These are phyloP conservation scores for Lucilia cuprina DNA, from an alignment of 1,140 invertebrate species.

Conservation along the genomic window DNA sequence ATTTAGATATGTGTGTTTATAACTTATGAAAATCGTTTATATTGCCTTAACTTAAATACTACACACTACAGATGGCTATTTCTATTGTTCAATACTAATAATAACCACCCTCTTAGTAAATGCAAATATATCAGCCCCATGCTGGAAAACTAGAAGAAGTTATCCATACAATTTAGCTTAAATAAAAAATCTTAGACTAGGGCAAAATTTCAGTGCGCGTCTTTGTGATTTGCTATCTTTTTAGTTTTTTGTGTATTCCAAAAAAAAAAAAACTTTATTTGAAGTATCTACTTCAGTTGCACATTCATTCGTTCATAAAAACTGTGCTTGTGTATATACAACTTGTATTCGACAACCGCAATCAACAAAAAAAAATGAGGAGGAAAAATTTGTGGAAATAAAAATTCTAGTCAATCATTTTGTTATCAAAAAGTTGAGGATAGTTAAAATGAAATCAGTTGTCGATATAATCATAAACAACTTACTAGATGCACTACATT, in stretches of 20 bases:
- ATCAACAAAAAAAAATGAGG: too few species aligned
- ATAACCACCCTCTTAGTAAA: background rate
- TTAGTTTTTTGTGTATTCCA: background rate
- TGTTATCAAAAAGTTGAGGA: background rate
- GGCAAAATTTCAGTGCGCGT: background rate
- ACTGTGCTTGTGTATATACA: background rate
- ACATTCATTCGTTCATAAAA: background rate
- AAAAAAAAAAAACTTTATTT: background rate
- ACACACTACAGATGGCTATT: background rate
- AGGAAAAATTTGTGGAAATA: background rate
- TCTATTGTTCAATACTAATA: constrained; percentile 5
- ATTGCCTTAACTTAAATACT: background rate
- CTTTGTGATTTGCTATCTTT: background rate
- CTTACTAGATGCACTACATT: too few species aligned
- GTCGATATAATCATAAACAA: too few species aligned
- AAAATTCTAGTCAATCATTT: background rate
- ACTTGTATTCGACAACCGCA: background rate
- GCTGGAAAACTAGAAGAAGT: background rate
- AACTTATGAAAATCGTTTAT: background rate
- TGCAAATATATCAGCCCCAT: background rate
- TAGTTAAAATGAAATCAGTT: background rate
- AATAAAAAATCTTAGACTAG: background rate
- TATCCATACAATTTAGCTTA: background rate
- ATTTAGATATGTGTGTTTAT: background rate
- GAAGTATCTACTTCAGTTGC: background rate